A percentile compares a stretch with the other conserved stretches of the same genome.
phyloP scores from a whole-genome alignment of 2,113 vertebrate species.

The Thermophis baileyi region DNA sequence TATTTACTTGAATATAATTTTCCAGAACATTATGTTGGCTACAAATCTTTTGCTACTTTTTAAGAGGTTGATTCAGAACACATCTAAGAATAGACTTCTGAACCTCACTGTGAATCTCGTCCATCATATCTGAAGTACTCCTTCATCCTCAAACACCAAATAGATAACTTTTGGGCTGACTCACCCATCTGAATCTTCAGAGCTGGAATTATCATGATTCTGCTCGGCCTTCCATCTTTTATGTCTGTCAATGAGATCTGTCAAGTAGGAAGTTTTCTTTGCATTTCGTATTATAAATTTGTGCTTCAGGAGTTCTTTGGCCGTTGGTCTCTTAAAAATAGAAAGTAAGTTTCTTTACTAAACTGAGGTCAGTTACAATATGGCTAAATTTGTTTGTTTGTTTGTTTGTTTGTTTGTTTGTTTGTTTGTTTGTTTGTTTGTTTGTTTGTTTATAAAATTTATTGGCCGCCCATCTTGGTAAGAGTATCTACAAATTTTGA shows the following conservation, averaged over 20 bases:
- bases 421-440: background rate
- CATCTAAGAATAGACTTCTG: background rate
- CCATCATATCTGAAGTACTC: background rate
- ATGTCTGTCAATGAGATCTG: conserved; percentile 92
- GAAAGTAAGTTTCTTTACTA: background rate
- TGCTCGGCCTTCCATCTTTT: conserved; percentile 93
- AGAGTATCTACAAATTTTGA: background rate
- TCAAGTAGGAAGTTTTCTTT: conserved; percentile 93
- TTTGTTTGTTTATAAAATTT: background rate
- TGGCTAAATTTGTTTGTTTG: background rate
- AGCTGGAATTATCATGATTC: conserved; percentile 84
- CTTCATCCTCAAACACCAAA: background rate
- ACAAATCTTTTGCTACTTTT: background rate
- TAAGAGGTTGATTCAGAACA: background rate
- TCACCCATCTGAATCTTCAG: conserved; percentile 88
- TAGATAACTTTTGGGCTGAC: conserved; percentile 28
- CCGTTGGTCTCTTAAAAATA: conserved; percentile 84
- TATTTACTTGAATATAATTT: background rate
- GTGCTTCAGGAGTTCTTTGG: conserved; percentile 95
- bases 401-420: no score
- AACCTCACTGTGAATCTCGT: background rate
- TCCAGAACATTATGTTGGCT: background rate
- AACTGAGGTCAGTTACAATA: background rate
- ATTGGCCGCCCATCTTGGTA: background rate
- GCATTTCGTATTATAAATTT: conserved; percentile 90